phyloP scores from a whole-genome alignment of 2,888 invertebrate genomes.

The Entomobrya proxima region DNA sequence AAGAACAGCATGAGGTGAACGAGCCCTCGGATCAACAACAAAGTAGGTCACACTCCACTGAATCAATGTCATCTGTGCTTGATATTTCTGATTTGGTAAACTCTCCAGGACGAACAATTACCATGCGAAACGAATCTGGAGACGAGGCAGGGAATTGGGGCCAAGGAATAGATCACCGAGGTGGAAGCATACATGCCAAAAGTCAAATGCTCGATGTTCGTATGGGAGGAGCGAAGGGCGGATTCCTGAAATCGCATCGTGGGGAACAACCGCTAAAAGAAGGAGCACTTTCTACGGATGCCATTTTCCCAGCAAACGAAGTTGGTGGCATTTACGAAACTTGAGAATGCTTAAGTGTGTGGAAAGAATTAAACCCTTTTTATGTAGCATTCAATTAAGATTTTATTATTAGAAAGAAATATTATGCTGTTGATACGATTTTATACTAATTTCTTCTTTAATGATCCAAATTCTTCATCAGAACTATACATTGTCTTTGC shows the following conservation, averaged over 20 bases:
- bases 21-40: neutral
- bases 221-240: neutral
- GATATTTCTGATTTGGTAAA: slow-evolving; percentile 55
- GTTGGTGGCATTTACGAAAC: neutral
- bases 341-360: too few relatives aligned
- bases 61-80: slow-evolving; percentile 11
- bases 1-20: neutral
- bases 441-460: slow-evolving; percentile 1
- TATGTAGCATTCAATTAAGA: too few relatives aligned
- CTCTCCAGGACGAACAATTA: slow-evolving; percentile 34
- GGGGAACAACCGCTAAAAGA: neutral
- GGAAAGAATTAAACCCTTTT: too few relatives aligned
- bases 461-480: slow-evolving; percentile 49
- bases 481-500: neutral
- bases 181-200: neutral
- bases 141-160: neutral
- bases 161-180: neutral
- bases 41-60: neutral
- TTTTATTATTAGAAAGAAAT: neutral
- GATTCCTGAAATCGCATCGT: neutral
- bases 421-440: too few relatives aligned
- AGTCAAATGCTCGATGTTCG: neutral
- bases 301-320: slow-evolving; percentile 5
- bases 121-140: neutral
- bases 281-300: neutral